Evolutionary conservation across 2,888 invertebrate species (phyloP).

Genomic region (Parnassius apollo): DNA sequence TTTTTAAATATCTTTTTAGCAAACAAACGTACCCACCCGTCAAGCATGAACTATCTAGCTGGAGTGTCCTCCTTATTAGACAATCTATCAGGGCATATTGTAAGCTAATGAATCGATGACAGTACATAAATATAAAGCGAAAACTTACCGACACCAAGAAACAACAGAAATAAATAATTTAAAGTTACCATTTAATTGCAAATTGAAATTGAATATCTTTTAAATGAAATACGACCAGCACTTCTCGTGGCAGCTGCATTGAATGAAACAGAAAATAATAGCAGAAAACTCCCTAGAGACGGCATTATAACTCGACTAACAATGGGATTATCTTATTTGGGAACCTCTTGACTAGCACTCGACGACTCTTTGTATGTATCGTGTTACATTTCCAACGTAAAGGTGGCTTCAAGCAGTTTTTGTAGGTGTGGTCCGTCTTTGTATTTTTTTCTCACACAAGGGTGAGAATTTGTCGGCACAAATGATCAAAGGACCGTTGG

Average conservation of each 20-base stretch:
- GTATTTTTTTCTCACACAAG: constrained; percentile 46
- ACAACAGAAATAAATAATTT: constrained; percentile 38
- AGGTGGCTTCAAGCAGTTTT: constrained; percentile 66
- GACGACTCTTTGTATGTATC: constrained; percentile 65
- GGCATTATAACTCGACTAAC: constrained; percentile 72
- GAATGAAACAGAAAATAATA: constrained; percentile 72
- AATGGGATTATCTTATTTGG: constrained; percentile 79
- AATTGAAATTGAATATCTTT: constrained; percentile 58
- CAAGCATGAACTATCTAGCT: too few relatives aligned
- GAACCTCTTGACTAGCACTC: constrained; percentile 77
- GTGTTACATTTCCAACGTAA: constrained; percentile 63
- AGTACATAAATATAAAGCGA: too few relatives aligned
- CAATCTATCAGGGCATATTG: too few relatives aligned
- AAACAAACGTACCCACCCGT: too few relatives aligned
- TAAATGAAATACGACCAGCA: constrained; percentile 63
- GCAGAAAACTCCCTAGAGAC: constrained; percentile 59
- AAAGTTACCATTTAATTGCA: constrained; percentile 35
- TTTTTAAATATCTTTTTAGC: too few relatives aligned
- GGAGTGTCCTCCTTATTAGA: too few relatives aligned
- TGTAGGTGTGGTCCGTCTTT: constrained; percentile 66
- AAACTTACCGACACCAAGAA: neutral
- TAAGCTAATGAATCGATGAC: too few relatives aligned
- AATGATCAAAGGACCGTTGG: constrained; percentile 44
- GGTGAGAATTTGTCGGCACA: constrained; percentile 62
- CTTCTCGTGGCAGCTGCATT: constrained; percentile 65